Evolutionary conservation across 2,113 vertebrate species (phyloP), one percentile per base, ranked within the genome.

Genomic region (Ceyx cyanopectus): DNA sequence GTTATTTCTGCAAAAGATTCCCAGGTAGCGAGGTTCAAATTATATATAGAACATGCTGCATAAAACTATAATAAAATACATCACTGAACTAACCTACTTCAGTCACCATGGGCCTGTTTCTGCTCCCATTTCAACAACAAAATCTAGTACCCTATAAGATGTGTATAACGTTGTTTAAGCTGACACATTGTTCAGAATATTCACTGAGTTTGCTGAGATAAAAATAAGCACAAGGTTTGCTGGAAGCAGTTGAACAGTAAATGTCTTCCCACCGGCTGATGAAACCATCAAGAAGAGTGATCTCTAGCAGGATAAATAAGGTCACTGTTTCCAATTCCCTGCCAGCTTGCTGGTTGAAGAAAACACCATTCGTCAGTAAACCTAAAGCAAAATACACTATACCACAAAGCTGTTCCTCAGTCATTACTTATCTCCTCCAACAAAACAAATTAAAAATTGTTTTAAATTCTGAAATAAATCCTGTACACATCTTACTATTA

Each of bases 301-400:
- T 88, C 43, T 81, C 83, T 12, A 23, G 69, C 1, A 65, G 85
- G 46, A 91, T 86, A 85, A 93, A 95, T 80, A 92, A 92, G 72
- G 94, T 95, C 94, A 82, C 94, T 90, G 90, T 79, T 70, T 76
- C 83, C 81, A 91, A 65, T 84, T 90, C 89, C 87, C 85, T 82
- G 84, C 89, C 91, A 92, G 84, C 70, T 83, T 83, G 94, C 81
- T 81, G 56, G 63, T 18, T 87, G 85, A 82, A 87, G 85, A 93
- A 94, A 96, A 87, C 87, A 87, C 72, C 70, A 79, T 77, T 89
- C 51, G 20, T 91, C 91, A 94, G 63, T 66, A 82, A 87, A 94
- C 56, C 81, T 62, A 85, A 62, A 85, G 90, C 81, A 92, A 94
- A 96, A 73, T 74, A 84, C 45, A 27, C 73, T 9, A 22, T 7